These are phyloP conservation scores for Spodoptera litura DNA, from an alignment of 1,140 invertebrate species.

Conservation along the genomic window DNA sequence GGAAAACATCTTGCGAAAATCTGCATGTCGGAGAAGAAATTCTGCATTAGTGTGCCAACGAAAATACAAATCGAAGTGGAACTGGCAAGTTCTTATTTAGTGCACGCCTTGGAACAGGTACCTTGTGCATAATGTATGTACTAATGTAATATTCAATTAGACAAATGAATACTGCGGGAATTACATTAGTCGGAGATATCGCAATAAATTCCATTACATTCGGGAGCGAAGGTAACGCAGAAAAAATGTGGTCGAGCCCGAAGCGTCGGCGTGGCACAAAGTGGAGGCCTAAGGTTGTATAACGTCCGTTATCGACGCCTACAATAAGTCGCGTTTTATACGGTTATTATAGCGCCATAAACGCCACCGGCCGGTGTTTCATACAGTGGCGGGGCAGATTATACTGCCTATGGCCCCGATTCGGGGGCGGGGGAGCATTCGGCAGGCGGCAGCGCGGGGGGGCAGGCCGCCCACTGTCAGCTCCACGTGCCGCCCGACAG, in stretches of 20 bases:
- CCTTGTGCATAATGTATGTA: constrained; percentile 25
- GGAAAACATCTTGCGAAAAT: constrained; percentile 49
- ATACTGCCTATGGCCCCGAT: constrained; percentile 76
- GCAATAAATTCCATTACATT: constrained; percentile 51
- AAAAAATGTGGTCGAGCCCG: constrained; percentile 54
- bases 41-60: constrained; percentile 48
- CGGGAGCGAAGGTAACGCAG: constrained; percentile 49
- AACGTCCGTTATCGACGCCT: constrained; percentile 83
- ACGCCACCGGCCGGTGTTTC: constrained; percentile 84
- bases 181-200: constrained; percentile 40
- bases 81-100: constrained; percentile 22
- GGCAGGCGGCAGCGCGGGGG: constrained; percentile 47
- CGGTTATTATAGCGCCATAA: constrained; percentile 85
- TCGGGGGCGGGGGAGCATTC: constrained; percentile 51
- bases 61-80: constrained; percentile 42
- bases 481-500: constrained; percentile 79
- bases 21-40: constrained; percentile 47
- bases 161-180: constrained; percentile 43
- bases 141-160: constrained; percentile 50
- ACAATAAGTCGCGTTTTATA: constrained; percentile 86
- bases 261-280: constrained; percentile 55
- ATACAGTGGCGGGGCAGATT: constrained; percentile 82
- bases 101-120: constrained; percentile 13
- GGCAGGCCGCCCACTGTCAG: constrained; percentile 70
- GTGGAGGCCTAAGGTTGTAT: constrained; percentile 74